Evolutionary conservation across 2,888 invertebrate species (phyloP).

Genomic region (Andricus curvator): DNA sequence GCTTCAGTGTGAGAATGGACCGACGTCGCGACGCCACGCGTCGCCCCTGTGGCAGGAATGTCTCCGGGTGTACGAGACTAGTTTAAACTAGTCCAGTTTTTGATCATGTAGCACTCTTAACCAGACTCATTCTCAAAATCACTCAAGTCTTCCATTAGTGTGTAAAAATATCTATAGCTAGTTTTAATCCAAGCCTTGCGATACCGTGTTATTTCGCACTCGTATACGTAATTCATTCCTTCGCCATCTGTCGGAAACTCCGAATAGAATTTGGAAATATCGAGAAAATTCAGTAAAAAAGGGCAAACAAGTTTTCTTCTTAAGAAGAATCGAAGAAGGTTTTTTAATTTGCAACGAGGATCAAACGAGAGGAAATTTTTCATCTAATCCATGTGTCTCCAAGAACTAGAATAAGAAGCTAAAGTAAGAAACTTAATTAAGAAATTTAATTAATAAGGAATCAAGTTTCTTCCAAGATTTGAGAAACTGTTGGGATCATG

Average conservation of each 20-base stretch:
- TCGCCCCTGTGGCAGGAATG: constrained; percentile 54
- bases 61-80: constrained; percentile 49
- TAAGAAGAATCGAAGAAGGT: background rate
- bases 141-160: constrained; percentile 75
- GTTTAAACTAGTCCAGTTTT: constrained; percentile 35
- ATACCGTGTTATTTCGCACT: constrained; percentile 9
- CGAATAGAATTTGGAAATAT: background rate
- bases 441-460: background rate
- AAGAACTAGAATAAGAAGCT: constrained; percentile 2
- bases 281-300: background rate
- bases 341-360: background rate
- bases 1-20: constrained; percentile 73
- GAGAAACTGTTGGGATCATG: background rate
- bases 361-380: background rate
- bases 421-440: background rate
- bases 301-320: background rate
- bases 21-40: constrained; percentile 72
- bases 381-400: constrained; percentile 29
- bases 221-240: background rate
- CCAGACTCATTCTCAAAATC: constrained; percentile 64
- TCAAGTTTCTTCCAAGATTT: background rate
- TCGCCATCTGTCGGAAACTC: constrained; percentile 15
- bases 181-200: constrained; percentile 4
- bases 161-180: constrained; percentile 53
- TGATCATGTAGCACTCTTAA: constrained; percentile 61